Evolutionary conservation across 2,113 vertebrate species (phyloP), one percentile per base, ranked within the genome.

Genomic region (Tragelaphus buxtoni): DNA sequence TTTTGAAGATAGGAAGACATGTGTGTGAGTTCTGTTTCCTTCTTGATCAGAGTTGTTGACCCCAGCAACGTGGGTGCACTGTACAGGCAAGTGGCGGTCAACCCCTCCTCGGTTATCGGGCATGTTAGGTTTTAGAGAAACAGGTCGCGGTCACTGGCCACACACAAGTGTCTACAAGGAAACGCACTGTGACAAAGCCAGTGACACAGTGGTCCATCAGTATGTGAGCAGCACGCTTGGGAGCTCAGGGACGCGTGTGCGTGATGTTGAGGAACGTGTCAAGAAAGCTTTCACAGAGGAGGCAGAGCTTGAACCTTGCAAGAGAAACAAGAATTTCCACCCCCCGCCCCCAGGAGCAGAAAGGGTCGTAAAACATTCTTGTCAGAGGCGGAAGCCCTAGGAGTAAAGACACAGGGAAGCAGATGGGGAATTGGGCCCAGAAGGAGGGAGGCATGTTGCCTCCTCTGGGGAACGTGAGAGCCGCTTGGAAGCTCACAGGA

Each of bases 401-500:
- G 35, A 86, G 51, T 42, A 47, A 79, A 88, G 39, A 65, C 4
- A 16, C 18, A 18, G 3, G 88, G 72, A 93, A 83, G 17, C 72
- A 47, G 74, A 22, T 65, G n/a, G 47, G 77, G 39, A 32, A 20
- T 60, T 84, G 32, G n/a, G 10, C 30, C 0, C 2, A 1, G 4
- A 14, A 9, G 10, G 47, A 42, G n/a, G 42, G 51, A 72, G 87
- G 28, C n/a, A 20, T 0, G 3, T 4, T 0, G 10, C 32, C 90
- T 42, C 18, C 32, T 32, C 14, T 2, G 11, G 28, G 6, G 17
- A 28, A 2, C 0, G 0, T 2, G 45, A 39, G 56, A 32, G 11
- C 20, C 14, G 2, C 1, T 0, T 42, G 53, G 18, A 22, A 11
- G 24, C 30, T 63, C 42, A 20, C 6, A 51, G 47, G 32, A 35